These are phyloP conservation scores for Hyla sarda DNA, from an alignment of 2,113 vertebrate genomes.

Conservation along the genomic window DNA sequence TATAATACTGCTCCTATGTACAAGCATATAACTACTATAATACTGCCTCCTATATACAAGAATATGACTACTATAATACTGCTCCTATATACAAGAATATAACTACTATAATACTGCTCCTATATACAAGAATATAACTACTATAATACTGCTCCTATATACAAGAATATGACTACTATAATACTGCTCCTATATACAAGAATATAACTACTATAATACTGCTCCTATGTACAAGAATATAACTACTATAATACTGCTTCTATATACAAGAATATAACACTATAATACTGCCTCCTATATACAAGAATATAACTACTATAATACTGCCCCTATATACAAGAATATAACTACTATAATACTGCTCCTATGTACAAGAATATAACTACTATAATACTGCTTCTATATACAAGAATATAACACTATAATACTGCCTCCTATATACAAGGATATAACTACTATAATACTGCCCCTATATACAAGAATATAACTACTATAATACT, in stretches of 20 bases:
- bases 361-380: conserved; percentile 1
- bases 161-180: neutral
- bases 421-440: no score
- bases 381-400: conserved; percentile 10
- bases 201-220: neutral
- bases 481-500: no score
- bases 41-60: neutral
- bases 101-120: conserved; percentile 1
- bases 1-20: neutral
- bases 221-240: neutral
- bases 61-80: conserved; percentile 8
- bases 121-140: conserved; percentile 1
- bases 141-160: neutral
- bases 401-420: no score
- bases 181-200: neutral
- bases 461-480: no score
- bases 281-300: neutral
- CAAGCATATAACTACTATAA: conserved; percentile 1
- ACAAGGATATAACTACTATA: no score
- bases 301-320: conserved; percentile 21
- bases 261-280: no score
- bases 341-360: conserved; percentile 6
- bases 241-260: neutral
- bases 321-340: neutral
- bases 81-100: neutral